These are phyloP conservation scores for Apodemia hepburni DNA, from an alignment of 2,888 invertebrate species.

Conservation along the genomic window DNA sequence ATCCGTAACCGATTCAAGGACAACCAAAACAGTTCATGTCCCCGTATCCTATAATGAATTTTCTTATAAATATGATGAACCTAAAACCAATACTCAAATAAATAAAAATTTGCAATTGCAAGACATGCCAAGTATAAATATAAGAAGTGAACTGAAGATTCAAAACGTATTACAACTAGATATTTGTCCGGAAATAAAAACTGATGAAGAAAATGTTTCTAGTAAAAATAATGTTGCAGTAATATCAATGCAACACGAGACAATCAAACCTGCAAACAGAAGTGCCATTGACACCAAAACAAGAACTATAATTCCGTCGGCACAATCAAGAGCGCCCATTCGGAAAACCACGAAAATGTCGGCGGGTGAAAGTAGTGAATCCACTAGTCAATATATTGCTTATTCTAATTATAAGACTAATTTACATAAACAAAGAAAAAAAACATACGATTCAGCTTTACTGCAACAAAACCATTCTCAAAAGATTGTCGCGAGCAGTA, in stretches of 20 bases:
- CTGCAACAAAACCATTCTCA: slow-evolving; percentile 37
- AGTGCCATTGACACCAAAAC: slow-evolving; percentile 20
- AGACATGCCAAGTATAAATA: slow-evolving; percentile 73
- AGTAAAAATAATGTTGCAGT: slow-evolving; percentile 53
- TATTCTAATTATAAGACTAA: slow-evolving; percentile 36
- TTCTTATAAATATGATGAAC: slow-evolving; percentile 49
- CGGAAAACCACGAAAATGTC: slow-evolving; percentile 61
- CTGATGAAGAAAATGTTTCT: slow-evolving; percentile 31
- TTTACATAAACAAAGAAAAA: slow-evolving; percentile 38
- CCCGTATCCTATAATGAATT: slow-evolving; percentile 60
- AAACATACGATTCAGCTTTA: slow-evolving; percentile 32
- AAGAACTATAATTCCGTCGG: slow-evolving; percentile 19
- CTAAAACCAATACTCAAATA: slow-evolving; percentile 35
- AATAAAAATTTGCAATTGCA: slow-evolving; percentile 56
- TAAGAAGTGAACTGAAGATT: slow-evolving; percentile 67
- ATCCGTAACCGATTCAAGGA: slow-evolving; percentile 20
- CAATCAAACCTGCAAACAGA: slow-evolving; percentile 18
- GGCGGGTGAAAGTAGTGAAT: slow-evolving; percentile 59
- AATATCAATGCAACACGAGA: slow-evolving; percentile 47
- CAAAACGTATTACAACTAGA: slow-evolving; percentile 74
- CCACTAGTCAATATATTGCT: slow-evolving; percentile 51
- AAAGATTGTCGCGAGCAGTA: slow-evolving; percentile 35
- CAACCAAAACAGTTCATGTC: neutral
- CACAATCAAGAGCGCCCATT: slow-evolving; percentile 15
- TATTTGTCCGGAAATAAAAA: slow-evolving; percentile 57